Conservation (phyloP, 1,140 invertebrate genomes). For the Danaus plexippus region DNA sequence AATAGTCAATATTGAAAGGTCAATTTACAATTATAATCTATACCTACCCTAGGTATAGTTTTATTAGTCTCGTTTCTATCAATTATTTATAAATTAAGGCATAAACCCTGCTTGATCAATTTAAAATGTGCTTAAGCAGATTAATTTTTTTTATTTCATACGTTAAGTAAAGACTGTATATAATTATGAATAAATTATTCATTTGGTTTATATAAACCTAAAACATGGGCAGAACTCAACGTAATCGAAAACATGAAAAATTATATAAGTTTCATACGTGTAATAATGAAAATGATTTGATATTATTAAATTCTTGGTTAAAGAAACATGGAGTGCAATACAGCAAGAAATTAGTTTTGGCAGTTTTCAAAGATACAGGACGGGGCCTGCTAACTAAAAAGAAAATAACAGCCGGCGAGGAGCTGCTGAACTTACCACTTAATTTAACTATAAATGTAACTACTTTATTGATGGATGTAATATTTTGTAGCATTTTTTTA, state of each 20-base stretch:
- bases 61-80: too few relatives aligned
- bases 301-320: conserved; percentile 69
- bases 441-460: conserved; percentile 74
- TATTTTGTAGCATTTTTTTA: conserved; percentile 67
- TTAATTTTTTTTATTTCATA: background rate
- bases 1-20: too few relatives aligned
- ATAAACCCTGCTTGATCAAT: too few relatives aligned
- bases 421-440: conserved; percentile 73
- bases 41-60: too few relatives aligned
- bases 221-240: conserved; percentile 69
- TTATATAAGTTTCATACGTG: conserved; percentile 41
- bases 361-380: conserved; percentile 71
- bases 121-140: too few relatives aligned
- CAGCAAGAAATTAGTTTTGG: conserved; percentile 57
- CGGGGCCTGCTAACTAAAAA: conserved; percentile 74
- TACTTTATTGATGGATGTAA: conserved; percentile 53
- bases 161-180: too few relatives aligned
- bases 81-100: too few relatives aligned
- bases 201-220: too few relatives aligned
- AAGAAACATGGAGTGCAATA: conserved; percentile 49
- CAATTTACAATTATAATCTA: too few relatives aligned
- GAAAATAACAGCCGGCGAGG: conserved; percentile 64
- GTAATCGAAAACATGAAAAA: conserved; percentile 61
- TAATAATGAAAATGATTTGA: conserved; percentile 46
- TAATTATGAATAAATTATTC: too few relatives aligned